Conservation (phyloP, 2,797 vertebrate species). For the Ctenochaetus hawaiiensis region DNA sequence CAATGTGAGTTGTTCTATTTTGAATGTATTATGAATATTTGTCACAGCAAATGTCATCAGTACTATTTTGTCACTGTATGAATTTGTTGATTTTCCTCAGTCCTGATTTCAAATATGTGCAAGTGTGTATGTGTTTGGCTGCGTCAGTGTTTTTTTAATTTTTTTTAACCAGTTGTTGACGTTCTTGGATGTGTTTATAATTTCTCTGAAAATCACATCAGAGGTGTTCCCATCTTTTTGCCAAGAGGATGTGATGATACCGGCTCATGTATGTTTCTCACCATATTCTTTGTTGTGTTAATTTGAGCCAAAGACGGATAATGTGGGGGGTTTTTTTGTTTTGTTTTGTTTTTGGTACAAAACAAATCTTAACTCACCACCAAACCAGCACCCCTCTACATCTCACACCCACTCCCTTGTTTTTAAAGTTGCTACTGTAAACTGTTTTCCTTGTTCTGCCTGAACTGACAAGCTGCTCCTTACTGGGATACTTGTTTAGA, state of each 20-base stretch:
- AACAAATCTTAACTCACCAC: conserved; percentile 54
- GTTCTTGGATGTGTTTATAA: conserved; percentile 53
- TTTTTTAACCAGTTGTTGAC: conserved; percentile 30
- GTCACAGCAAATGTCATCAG: conserved; percentile 67
- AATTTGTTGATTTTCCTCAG: conserved; percentile 51
- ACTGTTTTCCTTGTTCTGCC: conserved; percentile 76
- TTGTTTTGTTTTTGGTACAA: conserved; percentile 48
- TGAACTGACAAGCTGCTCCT: conserved; percentile 76
- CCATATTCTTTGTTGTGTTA: conserved; percentile 52
- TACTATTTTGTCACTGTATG: conserved; percentile 60
- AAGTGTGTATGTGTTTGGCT: conserved; percentile 14
- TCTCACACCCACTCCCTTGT: conserved; percentile 28
- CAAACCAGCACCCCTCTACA: conserved; percentile 67
- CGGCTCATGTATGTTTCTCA: conserved; percentile 47
- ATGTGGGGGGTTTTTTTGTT: not conserved
- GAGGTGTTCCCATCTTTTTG: conserved; percentile 46
- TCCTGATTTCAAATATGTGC: conserved; percentile 60
- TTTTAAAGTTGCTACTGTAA: conserved; percentile 81
- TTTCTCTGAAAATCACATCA: conserved; percentile 40
- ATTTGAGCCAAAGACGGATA: conserved; percentile 79
- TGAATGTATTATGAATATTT: conserved; percentile 78
- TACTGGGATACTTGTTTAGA: conserved; percentile 63
- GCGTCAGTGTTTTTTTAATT: conserved; percentile 22
- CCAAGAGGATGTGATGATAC: conserved; percentile 45
- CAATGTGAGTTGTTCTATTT: conserved; percentile 73